Evolutionary conservation across 2,797 vertebrate species (phyloP).

Genomic region (Parambassis ranga): DNA sequence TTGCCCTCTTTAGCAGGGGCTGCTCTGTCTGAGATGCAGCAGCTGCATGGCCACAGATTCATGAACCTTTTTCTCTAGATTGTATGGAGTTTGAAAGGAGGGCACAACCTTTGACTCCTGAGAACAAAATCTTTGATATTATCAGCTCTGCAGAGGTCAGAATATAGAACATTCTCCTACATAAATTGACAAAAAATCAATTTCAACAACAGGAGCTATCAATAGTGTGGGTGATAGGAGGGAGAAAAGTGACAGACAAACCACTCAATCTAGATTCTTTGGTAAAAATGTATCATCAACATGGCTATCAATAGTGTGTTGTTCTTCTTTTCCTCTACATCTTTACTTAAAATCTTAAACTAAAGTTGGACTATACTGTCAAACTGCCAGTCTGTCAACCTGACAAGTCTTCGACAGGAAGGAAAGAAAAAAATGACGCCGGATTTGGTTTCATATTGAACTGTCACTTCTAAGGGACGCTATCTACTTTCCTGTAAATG

Average conservation of each 20-base stretch:
- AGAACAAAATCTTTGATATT: too few species aligned
- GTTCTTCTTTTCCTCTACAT: too few species aligned
- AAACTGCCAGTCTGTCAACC: constrained; percentile 11
- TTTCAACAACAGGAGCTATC: too few species aligned
- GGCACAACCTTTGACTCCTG: too few species aligned
- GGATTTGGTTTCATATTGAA: constrained; percentile 2
- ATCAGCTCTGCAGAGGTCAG: too few species aligned
- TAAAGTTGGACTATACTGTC: constrained; percentile 18
- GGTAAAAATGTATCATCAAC: constrained; percentile 41
- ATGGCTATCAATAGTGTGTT: too few species aligned
- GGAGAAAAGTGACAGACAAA: constrained; percentile 1
- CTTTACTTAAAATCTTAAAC: neutral
- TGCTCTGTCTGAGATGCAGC: constrained; percentile 16
- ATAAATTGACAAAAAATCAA: too few species aligned
- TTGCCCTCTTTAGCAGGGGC: neutral
- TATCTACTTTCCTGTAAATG: constrained; percentile 3
- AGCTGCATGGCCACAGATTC: too few species aligned
- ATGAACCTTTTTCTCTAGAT: too few species aligned
- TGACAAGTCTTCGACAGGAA: constrained; percentile 4
- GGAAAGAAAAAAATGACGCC: constrained; percentile 8
- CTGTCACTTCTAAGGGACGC: constrained; percentile 2
- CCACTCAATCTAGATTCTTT: constrained; percentile 10
- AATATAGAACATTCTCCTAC: too few species aligned
- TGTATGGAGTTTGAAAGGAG: too few species aligned
- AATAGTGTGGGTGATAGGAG: neutral